Evolutionary conservation across 2,888 invertebrate genomes (phyloP), one percentile per base, ranked within the genome.

Genomic region (Torymus aiolomorphi): DNA sequence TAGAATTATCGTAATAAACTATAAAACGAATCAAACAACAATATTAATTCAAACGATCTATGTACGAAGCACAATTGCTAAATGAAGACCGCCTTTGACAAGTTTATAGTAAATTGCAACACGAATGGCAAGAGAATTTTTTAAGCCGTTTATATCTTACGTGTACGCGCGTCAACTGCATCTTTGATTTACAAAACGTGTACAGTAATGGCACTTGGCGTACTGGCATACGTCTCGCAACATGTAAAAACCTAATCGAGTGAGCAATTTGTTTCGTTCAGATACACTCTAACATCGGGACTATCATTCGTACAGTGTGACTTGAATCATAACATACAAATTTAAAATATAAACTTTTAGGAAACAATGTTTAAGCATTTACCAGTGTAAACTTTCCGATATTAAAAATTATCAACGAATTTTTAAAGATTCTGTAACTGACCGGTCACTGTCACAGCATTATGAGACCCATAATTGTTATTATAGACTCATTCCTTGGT

Each of bases 21-120:
- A 88, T 88, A 86, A 88, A 88, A 86, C 86, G 84, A 86, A 86
- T 87, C 86, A 88, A 88, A 88, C 86, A 88, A 88, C 87, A 88
- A 88, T 80, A 80, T 84, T 83, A 84, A 83, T 84, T 85, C 76
- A 82, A 82, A 82, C 79, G 82, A 82, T 81, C 83, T 83, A 80
- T 82, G 61, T 77, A 76, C 75, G 80, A 81, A 80, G 77, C 80
- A 72, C 14, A 69, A 79, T 78, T 81, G 76, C 78, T 78, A 69
- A 18, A 78, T 57, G 72, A 71, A 77, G 67, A 80, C 63, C 80
- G 80, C n/a, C 57, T 75, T 77, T 70, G 77, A 82, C 79, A 82
- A 80, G 71, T 80, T 82, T 74, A 80, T 74, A 80, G 72, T 75
- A 75, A 72, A 82, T 80, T 80, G 75, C 77, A 82, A 80, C 77